Conservation (phyloP, 2,113 vertebrate genomes). For the Alligator sinensis region DNA sequence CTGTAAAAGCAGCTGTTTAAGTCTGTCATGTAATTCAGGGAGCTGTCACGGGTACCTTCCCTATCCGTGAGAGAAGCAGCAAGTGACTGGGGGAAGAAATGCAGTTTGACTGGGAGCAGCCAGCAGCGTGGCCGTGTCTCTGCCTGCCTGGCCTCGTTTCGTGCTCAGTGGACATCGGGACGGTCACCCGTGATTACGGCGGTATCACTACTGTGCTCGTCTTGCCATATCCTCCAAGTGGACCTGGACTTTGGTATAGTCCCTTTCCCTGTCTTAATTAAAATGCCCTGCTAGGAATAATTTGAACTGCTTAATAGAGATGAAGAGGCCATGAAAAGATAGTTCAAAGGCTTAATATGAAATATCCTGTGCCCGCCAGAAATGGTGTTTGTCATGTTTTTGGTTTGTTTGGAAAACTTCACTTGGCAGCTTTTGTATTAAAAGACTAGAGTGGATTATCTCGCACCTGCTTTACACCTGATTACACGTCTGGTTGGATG, state of each 20-base stretch:
- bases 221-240: background rate
- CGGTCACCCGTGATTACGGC: background rate
- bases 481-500: slow-evolving; percentile 4
- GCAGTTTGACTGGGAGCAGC: background rate
- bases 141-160: background rate
- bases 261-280: background rate
- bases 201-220: background rate
- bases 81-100: background rate
- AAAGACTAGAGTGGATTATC: background rate
- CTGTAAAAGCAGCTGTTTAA: background rate
- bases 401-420: background rate
- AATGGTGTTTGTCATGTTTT: background rate
- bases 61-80: background rate
- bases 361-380: background rate
- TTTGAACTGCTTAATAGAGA: background rate
- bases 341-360: background rate
- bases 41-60: background rate
- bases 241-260: background rate
- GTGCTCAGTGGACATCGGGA: background rate
- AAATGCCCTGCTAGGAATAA: background rate
- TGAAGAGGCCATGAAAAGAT: background rate
- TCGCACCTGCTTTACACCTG: background rate
- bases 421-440: background rate
- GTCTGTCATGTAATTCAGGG: background rate
- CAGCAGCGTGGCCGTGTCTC: background rate